Percentiles rank a stretch among this genome's conserved stretches.
phyloP scores from a whole-genome alignment of 2,113 vertebrate species.

The human region DNA sequence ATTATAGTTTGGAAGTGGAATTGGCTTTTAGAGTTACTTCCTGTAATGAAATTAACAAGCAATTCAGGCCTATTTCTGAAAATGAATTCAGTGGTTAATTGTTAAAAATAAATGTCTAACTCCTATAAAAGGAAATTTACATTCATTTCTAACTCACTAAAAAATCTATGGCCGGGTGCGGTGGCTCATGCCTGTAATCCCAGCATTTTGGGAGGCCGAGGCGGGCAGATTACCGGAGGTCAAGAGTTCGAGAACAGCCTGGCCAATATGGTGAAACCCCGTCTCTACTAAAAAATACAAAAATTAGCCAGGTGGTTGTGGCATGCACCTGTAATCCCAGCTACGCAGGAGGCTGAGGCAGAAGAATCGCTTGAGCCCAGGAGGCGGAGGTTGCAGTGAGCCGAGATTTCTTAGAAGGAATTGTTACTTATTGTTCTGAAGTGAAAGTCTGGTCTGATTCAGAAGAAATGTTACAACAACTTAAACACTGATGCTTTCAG shows the following conservation, averaged over 20 bases:
- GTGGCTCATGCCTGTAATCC: too few species aligned
- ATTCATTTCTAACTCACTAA: constrained; percentile 45
- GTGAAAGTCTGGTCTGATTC: constrained; percentile 4
- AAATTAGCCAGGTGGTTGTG: too few species aligned
- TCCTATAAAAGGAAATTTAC: constrained; percentile 52
- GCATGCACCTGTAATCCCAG: too few species aligned
- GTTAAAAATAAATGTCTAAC: constrained; percentile 50
- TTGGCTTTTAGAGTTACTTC: constrained; percentile 50
- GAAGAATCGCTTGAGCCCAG: too few species aligned
- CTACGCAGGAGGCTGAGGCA: too few species aligned
- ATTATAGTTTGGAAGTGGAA: constrained; percentile 48
- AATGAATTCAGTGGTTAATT: constrained; percentile 55
- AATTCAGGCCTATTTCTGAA: constrained; percentile 44
- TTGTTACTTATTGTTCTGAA: not conserved
- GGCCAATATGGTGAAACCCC: too few species aligned
- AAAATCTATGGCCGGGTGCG: not conserved
- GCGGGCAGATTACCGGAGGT: too few species aligned
- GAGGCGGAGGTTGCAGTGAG: too few species aligned
- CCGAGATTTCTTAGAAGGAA: constrained; percentile 20
- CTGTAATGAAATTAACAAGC: constrained; percentile 55
- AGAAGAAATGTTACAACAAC: constrained; percentile 26
- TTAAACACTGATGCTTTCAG: not conserved
- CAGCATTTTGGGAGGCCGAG: too few species aligned
- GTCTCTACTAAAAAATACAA: too few species aligned
- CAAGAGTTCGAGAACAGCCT: too few species aligned